These are phyloP conservation scores for Meles meles DNA, from an alignment of 2,113 vertebrate genomes.

Conservation along the genomic window DNA sequence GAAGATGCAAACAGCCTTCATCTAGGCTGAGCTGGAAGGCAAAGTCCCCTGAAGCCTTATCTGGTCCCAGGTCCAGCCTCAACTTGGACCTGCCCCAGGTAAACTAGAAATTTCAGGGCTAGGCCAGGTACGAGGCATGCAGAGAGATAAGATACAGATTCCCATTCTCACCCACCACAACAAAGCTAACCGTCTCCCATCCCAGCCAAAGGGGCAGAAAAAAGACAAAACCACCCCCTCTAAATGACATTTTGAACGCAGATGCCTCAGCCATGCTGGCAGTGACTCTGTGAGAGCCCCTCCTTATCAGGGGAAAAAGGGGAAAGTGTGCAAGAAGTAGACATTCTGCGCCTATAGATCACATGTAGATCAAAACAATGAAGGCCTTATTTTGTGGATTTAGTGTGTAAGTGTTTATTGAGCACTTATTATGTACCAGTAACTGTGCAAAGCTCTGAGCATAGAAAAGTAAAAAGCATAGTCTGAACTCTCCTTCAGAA, in stretches of 20 bases:
- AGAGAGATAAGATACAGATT: not conserved
- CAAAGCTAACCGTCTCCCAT: not conserved
- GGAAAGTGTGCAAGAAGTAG: not conserved
- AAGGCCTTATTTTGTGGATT: not conserved
- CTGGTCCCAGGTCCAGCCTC: not conserved
- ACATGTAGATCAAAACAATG: not conserved
- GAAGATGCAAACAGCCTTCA: not conserved
- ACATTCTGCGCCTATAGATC: not conserved
- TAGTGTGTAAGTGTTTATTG: not conserved
- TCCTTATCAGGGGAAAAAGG: not conserved
- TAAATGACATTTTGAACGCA: not conserved
- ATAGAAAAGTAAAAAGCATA: not conserved
- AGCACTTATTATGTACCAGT: not conserved
- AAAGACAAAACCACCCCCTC: not conserved
- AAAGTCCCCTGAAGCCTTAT: not conserved
- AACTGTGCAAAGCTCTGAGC: not conserved
- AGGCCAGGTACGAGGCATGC: not conserved
- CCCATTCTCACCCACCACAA: too few relatives aligned
- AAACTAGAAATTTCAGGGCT: conserved; percentile 12
- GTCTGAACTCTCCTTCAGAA: not conserved
- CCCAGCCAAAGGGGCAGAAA: not conserved
- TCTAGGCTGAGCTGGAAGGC: not conserved
- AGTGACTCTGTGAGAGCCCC: not conserved
- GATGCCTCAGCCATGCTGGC: not conserved
- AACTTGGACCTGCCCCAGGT: not conserved